phyloP scores from a whole-genome alignment of 2,113 vertebrate genomes.

The Grus americana region DNA sequence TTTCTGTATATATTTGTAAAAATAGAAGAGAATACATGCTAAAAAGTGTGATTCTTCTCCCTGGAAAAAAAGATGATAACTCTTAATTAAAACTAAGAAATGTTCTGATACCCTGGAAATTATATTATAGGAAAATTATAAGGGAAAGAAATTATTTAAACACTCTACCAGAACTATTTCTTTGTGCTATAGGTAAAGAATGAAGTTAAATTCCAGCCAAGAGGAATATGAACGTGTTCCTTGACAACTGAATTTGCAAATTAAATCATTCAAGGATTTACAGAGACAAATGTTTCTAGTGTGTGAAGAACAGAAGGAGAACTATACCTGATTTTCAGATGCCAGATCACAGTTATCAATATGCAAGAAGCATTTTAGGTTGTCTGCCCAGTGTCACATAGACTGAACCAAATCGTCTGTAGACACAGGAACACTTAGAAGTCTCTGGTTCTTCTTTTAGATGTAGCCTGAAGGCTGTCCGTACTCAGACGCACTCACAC shows the following conservation, averaged over 20 bases:
- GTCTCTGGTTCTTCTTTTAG: background rate
- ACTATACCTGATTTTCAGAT: background rate
- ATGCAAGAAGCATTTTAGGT: background rate
- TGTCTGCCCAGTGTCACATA: background rate
- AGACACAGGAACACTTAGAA: background rate
- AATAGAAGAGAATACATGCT: background rate
- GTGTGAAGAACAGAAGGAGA: background rate
- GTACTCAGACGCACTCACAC: background rate
- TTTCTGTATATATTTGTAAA: background rate
- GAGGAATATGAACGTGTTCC: background rate
- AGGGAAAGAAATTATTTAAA: background rate
- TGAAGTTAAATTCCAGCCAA: background rate
- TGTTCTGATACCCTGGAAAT: background rate
- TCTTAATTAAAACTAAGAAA: background rate
- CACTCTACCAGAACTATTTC: background rate
- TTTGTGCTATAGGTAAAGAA: background rate
- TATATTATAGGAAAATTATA: background rate
- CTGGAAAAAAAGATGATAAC: background rate
- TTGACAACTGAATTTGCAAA: background rate
- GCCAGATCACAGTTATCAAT: background rate
- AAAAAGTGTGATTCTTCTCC: background rate
- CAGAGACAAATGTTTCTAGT: background rate
- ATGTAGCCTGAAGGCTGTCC: background rate
- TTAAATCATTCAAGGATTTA: background rate
- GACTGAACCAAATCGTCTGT: background rate